Conservation (phyloP, 2,797 vertebrate genomes). For the Ceryle rudis region DNA sequence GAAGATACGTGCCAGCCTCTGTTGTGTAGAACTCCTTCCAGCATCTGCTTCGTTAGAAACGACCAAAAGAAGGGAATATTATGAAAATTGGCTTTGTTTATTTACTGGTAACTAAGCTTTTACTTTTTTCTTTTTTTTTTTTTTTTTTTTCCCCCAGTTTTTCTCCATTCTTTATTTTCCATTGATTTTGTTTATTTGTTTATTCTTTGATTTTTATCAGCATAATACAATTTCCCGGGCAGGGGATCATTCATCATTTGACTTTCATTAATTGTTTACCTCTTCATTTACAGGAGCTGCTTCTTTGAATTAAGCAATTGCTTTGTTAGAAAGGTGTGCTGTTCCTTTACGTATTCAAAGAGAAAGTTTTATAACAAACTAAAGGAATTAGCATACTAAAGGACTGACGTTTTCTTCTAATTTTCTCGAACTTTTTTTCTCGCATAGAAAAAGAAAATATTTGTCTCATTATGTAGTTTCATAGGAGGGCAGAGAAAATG, state of each 20-base stretch:
- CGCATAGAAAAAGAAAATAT: background rate
- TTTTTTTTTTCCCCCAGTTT: background rate
- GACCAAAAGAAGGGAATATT: background rate
- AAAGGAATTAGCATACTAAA: background rate
- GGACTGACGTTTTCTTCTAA: background rate
- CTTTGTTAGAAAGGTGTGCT: background rate
- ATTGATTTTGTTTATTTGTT: background rate
- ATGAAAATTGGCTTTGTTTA: background rate
- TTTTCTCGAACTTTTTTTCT: background rate
- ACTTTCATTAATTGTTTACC: background rate
- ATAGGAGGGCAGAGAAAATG: background rate
- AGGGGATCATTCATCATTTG: background rate
- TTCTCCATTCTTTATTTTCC: background rate
- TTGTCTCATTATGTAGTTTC: background rate
- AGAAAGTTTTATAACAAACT: background rate
- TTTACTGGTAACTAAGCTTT: background rate
- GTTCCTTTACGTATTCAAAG: background rate
- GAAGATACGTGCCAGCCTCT: background rate
- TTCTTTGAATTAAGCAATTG: background rate
- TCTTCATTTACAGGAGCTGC: background rate
- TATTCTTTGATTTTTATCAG: background rate
- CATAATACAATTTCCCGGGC: background rate
- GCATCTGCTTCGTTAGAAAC: conserved; percentile 36
- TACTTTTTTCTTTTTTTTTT: background rate
- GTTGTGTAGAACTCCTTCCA: background rate